These are phyloP conservation scores for Apis cerana DNA, from an alignment of 1,140 invertebrate genomes.

Conservation along the genomic window DNA sequence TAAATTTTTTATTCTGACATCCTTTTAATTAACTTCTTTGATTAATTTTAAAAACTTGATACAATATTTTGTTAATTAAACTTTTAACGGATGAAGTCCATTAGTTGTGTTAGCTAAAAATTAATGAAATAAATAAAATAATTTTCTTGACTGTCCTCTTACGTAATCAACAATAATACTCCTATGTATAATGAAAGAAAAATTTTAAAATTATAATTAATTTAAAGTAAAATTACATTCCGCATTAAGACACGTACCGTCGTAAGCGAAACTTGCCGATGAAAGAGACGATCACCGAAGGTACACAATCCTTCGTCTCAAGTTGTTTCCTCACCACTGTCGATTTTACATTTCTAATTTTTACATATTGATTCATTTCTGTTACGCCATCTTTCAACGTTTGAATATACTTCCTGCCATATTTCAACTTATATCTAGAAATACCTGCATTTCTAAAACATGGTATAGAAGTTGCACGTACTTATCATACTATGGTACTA, in stretches of 20 bases:
- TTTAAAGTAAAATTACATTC: background rate
- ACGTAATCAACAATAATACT: slow-evolving; percentile 1
- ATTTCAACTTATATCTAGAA: background rate
- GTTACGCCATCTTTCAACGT: background rate
- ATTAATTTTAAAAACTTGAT: background rate
- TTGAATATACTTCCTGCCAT: background rate
- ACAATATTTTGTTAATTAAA: background rate
- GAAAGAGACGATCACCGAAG: slow-evolving; percentile 7
- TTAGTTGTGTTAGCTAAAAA: background rate
- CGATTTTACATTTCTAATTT: background rate
- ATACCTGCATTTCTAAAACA: background rate
- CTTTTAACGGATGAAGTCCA: background rate
- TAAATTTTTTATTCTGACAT: background rate
- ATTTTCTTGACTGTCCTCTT: background rate
- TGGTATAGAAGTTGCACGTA: background rate
- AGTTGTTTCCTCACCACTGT: slow-evolving; percentile 2
- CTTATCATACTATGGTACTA: background rate
- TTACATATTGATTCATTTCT: fast-evolving
- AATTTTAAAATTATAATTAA: background rate
- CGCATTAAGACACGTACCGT: background rate
- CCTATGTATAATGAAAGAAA: background rate
- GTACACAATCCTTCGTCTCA: background rate
- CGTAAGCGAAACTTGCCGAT: background rate
- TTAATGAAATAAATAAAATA: background rate
- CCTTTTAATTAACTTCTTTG: no score